A percentile compares a stretch with the other conserved stretches of the same genome.
Conservation (phyloP, 1,140 invertebrate species). For the Zaprionus capensis region DNA sequence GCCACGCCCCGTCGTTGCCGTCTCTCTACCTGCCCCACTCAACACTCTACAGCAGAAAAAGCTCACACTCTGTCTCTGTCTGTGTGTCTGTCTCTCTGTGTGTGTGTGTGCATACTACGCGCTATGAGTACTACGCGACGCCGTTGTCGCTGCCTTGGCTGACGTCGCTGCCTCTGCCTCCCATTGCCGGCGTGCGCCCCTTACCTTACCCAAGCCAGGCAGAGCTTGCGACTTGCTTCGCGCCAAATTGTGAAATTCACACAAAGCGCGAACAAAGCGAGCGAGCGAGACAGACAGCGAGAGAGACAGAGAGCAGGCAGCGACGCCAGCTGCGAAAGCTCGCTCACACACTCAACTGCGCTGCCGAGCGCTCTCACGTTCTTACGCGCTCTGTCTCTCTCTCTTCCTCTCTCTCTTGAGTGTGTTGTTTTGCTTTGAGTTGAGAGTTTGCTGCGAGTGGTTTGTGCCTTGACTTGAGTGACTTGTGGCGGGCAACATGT, state of each 20-base stretch:
- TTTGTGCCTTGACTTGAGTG: background rate
- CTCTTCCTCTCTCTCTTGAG: conserved; percentile 20
- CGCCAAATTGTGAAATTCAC: conserved; percentile 55
- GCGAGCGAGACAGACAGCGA: too few species aligned
- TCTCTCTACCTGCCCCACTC: background rate
- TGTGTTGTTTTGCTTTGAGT: background rate
- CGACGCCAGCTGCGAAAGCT: background rate
- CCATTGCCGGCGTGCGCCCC: conserved; percentile 12
- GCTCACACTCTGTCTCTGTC: background rate
- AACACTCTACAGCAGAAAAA: background rate
- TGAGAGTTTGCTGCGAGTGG: background rate
- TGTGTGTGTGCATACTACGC: conserved; percentile 15
- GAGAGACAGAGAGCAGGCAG: background rate
- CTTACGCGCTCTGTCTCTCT: background rate
- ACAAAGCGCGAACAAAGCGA: background rate
- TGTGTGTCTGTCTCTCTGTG: background rate
- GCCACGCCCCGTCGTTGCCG: conserved; percentile 14
- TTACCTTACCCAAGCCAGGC: conserved; percentile 27
- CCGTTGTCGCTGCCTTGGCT: background rate
- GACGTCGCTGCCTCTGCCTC: conserved; percentile 10
- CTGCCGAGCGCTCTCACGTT: background rate
- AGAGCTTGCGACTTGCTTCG: conserved; percentile 24
- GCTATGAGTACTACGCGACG: conserved; percentile 18
- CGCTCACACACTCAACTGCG: conserved; percentile 1
- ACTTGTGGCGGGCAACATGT: conserved; percentile 20